Evolutionary conservation across 2,113 vertebrate genomes (phyloP).

Genomic region (Oxyruncus cristatus): DNA sequence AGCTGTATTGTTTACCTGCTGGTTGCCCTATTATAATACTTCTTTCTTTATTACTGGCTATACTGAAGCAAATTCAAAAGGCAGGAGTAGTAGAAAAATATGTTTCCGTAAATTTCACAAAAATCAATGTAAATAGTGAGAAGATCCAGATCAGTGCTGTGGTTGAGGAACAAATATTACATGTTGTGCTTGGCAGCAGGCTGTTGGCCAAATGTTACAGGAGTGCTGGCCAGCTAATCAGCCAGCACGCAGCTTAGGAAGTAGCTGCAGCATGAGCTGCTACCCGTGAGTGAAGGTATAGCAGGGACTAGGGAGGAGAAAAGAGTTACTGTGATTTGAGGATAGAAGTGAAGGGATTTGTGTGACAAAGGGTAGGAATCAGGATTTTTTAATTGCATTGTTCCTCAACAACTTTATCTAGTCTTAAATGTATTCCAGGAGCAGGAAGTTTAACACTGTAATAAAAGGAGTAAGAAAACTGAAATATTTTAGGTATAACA

Average conservation of each 20-base stretch:
- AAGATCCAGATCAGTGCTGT: background rate
- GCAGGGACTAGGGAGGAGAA: background rate
- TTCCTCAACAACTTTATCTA: background rate
- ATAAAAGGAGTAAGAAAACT: background rate
- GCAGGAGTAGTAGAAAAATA: background rate
- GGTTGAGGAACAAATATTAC: background rate
- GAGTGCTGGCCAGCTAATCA: background rate
- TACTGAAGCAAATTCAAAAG: background rate
- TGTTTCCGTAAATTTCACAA: background rate
- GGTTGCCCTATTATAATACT: background rate
- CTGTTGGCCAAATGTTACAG: background rate
- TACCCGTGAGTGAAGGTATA: background rate
- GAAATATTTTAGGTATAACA: background rate
- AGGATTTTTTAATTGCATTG: background rate
- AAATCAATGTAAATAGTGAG: background rate
- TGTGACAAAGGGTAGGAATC: background rate
- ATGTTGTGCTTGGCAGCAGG: background rate
- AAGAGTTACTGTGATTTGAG: background rate
- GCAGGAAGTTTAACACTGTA: background rate
- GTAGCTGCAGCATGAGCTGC: background rate
- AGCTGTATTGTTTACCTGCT: background rate
- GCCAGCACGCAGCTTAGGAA: background rate
- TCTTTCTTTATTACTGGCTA: background rate
- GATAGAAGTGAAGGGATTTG: background rate
- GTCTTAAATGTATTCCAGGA: background rate